These are phyloP conservation scores for Antheraea pernyi DNA, from an alignment of 1,140 invertebrate species.

Conservation along the genomic window DNA sequence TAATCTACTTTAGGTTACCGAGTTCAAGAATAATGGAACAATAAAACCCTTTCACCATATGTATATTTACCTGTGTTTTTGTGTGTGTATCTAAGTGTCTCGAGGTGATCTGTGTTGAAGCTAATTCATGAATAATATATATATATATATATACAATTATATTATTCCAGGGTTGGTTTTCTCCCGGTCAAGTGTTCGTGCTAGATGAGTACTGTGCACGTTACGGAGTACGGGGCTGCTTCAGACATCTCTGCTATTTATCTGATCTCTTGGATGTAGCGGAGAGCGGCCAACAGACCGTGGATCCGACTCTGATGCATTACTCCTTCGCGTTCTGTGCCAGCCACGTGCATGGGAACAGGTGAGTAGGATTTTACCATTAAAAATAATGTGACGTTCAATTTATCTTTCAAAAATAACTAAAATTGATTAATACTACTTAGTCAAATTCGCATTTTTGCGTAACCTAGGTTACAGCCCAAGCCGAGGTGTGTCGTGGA, in stretches of 20 bases:
- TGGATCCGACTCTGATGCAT: conserved; percentile 99
- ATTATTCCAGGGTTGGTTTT: conserved; percentile 95
- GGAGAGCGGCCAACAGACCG: conserved; percentile 93
- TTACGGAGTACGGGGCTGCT: conserved; percentile 98
- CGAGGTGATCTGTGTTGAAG: no score
- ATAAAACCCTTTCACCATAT: no score
- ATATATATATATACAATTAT: conserved; percentile 6
- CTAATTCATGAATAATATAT: no score
- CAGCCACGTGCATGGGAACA: conserved; percentile 98
- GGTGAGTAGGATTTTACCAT: conserved; percentile 77
- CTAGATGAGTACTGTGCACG: conserved; percentile 98
- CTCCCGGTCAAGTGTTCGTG: conserved; percentile 98
- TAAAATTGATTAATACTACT: no score
- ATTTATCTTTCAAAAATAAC: no score
- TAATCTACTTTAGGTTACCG: no score
- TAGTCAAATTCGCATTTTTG: no score
- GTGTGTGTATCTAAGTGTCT: no score
- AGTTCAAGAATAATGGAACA: no score
- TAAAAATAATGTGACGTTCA: neutral
- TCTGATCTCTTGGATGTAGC: conserved; percentile 96
- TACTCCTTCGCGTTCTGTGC: conserved; percentile 99
- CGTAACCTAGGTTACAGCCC: no score
- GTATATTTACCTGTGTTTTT: no score
- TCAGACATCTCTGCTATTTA: conserved; percentile 97
- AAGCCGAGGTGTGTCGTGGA: no score